These are phyloP conservation scores for Sternarchorhynchus goeldii DNA, from an alignment of 2,797 vertebrate genomes.

Conservation along the genomic window DNA sequence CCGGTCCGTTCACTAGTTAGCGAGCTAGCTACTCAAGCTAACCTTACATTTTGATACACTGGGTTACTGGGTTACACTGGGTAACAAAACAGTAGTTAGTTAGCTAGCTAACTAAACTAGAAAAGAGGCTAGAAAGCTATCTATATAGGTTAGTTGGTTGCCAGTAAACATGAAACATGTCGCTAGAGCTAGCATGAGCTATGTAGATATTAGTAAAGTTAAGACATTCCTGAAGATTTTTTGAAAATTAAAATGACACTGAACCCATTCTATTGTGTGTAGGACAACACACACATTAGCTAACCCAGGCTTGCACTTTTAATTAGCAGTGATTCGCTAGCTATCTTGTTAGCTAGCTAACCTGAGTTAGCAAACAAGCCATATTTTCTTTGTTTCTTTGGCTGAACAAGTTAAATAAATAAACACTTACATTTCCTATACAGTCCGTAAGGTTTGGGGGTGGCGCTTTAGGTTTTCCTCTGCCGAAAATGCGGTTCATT, in stretches of 20 bases:
- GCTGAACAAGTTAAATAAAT: constrained; percentile 36
- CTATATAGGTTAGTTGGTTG: not conserved
- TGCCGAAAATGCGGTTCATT: constrained; percentile 96
- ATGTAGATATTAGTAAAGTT: not conserved
- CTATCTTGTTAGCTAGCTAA: not conserved
- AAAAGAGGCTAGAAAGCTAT: not conserved
- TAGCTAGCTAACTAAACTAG: not conserved
- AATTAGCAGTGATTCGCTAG: not conserved
- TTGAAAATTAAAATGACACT: no score
- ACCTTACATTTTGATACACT: not conserved
- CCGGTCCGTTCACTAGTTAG: constrained; percentile 5
- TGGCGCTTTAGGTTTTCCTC: constrained; percentile 85
- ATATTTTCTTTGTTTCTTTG: constrained; percentile 66
- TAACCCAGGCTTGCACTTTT: not conserved
- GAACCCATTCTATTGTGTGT: no score
- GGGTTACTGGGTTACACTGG: no score
- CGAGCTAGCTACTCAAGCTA: not conserved
- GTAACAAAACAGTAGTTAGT: not conserved
- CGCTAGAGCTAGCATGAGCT: not conserved
- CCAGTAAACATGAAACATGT: not conserved
- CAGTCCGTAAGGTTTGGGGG: constrained; percentile 94
- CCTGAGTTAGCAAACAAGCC: not conserved
- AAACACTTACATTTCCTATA: constrained; percentile 85
- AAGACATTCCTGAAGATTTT: no score
- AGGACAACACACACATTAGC: not conserved